phyloP scores from a whole-genome alignment of 35 echinoderm and acorn worm species.

The Heliocidaris tuberculata region DNA sequence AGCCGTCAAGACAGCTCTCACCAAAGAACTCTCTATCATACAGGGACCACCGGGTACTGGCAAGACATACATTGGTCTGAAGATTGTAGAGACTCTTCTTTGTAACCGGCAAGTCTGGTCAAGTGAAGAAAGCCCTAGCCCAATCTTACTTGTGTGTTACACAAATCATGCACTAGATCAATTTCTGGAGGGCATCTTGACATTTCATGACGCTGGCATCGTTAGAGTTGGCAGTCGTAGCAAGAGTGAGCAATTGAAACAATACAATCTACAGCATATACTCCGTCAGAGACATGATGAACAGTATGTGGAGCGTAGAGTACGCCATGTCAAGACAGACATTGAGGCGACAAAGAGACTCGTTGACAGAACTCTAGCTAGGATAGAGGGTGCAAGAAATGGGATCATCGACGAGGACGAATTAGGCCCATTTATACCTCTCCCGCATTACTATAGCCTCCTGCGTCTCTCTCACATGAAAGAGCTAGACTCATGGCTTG shows the following conservation, averaged over 20 bases:
- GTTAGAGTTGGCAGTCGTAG: slow-evolving; percentile 73
- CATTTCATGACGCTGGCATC: slow-evolving; percentile 34
- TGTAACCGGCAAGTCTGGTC: slow-evolving; percentile 48
- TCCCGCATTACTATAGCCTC: slow-evolving; percentile 24
- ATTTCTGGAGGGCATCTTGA: slow-evolving; percentile 82
- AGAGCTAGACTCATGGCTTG: neutral
- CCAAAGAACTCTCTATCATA: slow-evolving; percentile 71
- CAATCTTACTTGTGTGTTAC: slow-evolving; percentile 84
- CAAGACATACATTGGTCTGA: slow-evolving; percentile 90
- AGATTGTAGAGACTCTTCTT: slow-evolving; percentile 74
- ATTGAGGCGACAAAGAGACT: neutral
- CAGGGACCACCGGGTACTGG: slow-evolving; percentile 98
- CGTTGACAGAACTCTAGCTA: slow-evolving; percentile 24
- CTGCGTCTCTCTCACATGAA: slow-evolving; percentile 12
- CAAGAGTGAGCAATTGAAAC: slow-evolving; percentile 50
- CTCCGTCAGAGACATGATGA: too few species aligned
- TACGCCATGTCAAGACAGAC: slow-evolving; percentile 16
- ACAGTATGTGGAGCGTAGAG: neutral
- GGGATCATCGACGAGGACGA: slow-evolving; percentile 40
- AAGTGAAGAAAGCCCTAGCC: slow-evolving; percentile 7
- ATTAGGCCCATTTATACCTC: neutral
- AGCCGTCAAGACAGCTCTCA: slow-evolving; percentile 74
- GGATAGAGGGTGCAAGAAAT: neutral
- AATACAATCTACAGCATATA: too few species aligned
- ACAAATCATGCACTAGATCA: slow-evolving; percentile 98